A percentile compares a stretch with the other conserved stretches of the same genome.
phyloP scores from a whole-genome alignment of 2,888 invertebrate genomes.

The Brenthis ino region DNA sequence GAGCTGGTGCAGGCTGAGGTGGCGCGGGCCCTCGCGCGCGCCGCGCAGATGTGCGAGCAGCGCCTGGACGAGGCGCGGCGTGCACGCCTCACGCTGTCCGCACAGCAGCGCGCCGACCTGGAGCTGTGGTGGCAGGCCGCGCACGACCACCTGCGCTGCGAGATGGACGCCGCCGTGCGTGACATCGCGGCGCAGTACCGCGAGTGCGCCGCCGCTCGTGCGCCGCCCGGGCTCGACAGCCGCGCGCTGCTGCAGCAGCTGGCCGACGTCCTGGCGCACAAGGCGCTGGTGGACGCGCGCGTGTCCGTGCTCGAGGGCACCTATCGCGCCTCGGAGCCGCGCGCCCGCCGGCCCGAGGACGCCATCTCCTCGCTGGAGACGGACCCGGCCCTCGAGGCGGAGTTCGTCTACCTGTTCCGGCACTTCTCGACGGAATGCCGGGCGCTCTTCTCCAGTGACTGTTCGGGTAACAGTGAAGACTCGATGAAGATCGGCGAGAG shows the following conservation, averaged over 20 bases:
- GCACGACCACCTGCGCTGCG: conserved; percentile 86
- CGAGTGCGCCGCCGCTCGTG: conserved; percentile 74
- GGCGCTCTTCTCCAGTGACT: conserved; percentile 81
- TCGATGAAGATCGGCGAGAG: conserved; percentile 80
- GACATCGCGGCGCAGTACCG: conserved; percentile 87
- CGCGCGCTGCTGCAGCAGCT: conserved; percentile 80
- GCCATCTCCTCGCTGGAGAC: conserved; percentile 75
- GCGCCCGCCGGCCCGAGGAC: conserved; percentile 61
- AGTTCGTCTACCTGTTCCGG: conserved; percentile 86
- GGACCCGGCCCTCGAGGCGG: conserved; percentile 84
- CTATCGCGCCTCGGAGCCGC: conserved; percentile 61
- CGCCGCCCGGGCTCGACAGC: conserved; percentile 51
- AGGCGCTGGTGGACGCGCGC: conserved; percentile 89
- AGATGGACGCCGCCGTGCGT: conserved; percentile 87
- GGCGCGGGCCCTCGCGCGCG: conserved; percentile 86
- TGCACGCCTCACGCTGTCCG: conserved; percentile 84
- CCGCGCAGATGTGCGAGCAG: conserved; percentile 86
- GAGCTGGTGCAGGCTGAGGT: conserved; percentile 90
- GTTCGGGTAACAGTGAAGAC: conserved; percentile 81
- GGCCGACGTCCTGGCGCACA: conserved; percentile 87
- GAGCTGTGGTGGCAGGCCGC: conserved; percentile 90
- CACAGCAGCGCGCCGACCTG: conserved; percentile 85
- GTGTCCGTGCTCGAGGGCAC: conserved; percentile 86
- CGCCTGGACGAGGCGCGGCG: conserved; percentile 80
- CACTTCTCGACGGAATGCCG: conserved; percentile 84